Base-by-base conservation (phyloP, 2,797 vertebrate species). In the Pteronotus mesoamericanus region DNA sequence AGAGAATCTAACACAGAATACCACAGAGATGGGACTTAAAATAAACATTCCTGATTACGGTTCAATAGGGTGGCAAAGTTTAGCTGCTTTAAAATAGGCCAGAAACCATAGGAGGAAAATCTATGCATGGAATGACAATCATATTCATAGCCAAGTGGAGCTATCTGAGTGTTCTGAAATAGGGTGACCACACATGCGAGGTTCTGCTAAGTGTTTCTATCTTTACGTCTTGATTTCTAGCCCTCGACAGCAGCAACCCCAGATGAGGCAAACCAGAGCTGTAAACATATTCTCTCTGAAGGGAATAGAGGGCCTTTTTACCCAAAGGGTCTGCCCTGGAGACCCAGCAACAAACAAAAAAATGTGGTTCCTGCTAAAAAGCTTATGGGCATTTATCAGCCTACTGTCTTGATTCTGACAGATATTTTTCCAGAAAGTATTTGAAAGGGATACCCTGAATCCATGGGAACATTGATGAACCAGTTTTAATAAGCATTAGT, bases 361-460 rank as follows among this genome's bases (percentile, higher is more conserved):
- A 83, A 80, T 55, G 48, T n/a, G 61, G 69, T 78, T 86, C 85
- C 61, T 32, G 46, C 79, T 80, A 16, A 66, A 79, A 48, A 82
- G 15, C 19, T 77, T 72, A 64, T 68, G 44, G 64, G 75, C 71
- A 78, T 78, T 64, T 15, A 64, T 37, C 83, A 61, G 82, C 21
- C 68, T 59, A 77, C 55, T 75, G 86, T 75, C 68, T 90, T 53
- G 11, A 88, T 71, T 94, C 69, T 66, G 83, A 92, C 75, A 95
- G 21, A 68, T 55, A 61, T 91, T 95, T 92, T 94, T 55, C 94
- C 83, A 89, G 75, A 94, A 94, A 91, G 32, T 55, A 90, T 87
- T 88, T 87, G n/a, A 37, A 86, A 92, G 71, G 55, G 46, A 75
- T 94, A 93, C 26, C 2, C 19, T 0, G 3, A 61, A 15, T 89